Base-by-base conservation (phyloP, 1,140 invertebrate species). In the Drosophila pruinosa region DNA sequence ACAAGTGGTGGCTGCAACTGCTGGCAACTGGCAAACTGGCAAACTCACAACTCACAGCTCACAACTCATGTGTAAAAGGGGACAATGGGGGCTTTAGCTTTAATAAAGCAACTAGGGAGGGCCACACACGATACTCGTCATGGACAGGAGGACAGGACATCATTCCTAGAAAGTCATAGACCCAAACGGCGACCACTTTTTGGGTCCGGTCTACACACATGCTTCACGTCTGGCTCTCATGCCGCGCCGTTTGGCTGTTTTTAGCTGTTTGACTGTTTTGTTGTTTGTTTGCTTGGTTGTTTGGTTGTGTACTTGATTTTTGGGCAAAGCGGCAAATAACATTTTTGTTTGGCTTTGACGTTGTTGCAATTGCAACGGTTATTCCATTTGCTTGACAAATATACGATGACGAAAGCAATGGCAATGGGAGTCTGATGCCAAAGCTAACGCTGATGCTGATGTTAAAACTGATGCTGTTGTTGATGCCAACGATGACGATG, bases 311-410 rank as follows among this genome's bases (percentile, higher is more conserved):
- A 86, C 81, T 86, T 86, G 82, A 86, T 86, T 86, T 86, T 89
- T 89, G 82, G 82, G 82, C 67, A 86, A 86, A 86, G 78, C 82
- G 82, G 82, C 82, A 86, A 86, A 86, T 86, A 86, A 88, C 82
- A 86, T 86, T 86, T 86, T 86, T 86, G 82, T 86, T 86, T 86
- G 78, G 75, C 78, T 86, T 88, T 88, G 82, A 86, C 82, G 82
- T 86, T 86, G 71, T 88, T 88, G 82, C 82, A 82, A 86, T 86
- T 82, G 74, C 82, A 88, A 78, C 78, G 78, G 82, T 82, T 89
- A 82, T 86, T 86, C 82, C 82, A 86, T 86, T 86, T 86, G 78
- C 82, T 89, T 89, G 82, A 86, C 82, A 86, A 86, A 86, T 88
- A 86, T 72, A 86, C 82, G 73, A 24, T 17, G 56, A 41, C 28